Percentiles rank a stretch among this genome's conserved stretches.
These are phyloP conservation scores for Sakesphorus luctuosus DNA, from an alignment of 2,113 vertebrate genomes.

Conservation along the genomic window DNA sequence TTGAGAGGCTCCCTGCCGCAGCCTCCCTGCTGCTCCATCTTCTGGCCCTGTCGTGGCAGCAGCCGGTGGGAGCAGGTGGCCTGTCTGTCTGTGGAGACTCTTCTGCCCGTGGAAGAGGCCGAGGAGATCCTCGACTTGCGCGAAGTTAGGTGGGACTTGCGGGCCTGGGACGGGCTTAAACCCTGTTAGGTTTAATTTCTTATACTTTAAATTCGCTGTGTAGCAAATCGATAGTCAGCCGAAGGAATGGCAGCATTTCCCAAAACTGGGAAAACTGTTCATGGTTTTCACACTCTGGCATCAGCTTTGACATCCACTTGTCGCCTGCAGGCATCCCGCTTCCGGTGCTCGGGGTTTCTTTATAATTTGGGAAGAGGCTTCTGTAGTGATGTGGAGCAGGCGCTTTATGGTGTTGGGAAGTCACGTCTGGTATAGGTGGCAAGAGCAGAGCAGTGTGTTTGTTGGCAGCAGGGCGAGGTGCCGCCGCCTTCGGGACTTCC, in stretches of 20 bases:
- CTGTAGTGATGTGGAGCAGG: background rate
- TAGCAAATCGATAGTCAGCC: background rate
- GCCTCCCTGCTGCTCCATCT: no score
- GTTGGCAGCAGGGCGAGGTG: background rate
- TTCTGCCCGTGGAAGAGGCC: background rate
- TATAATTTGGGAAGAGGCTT: background rate
- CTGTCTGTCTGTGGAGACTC: fast-evolving
- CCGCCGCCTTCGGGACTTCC: background rate
- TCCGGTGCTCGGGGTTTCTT: background rate
- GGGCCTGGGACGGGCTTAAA: background rate
- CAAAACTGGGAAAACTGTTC: no score
- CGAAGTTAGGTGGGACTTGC: background rate
- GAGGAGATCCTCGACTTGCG: fast-evolving
- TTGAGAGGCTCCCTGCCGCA: background rate
- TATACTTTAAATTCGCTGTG: background rate
- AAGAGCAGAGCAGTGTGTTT: fast-evolving
- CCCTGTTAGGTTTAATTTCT: fast-evolving
- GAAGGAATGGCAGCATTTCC: background rate
- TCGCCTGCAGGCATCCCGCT: fast-evolving
- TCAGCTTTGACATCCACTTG: background rate
- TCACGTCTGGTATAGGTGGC: background rate
- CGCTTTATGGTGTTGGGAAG: background rate
- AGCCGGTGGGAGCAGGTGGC: background rate
- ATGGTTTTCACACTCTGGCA: fast-evolving
- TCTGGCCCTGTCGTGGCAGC: fast-evolving